Conservation (phyloP, 37 sponge, comb jelly and placozoan genomes). For the Chondrilla cf. caribensis region DNA sequence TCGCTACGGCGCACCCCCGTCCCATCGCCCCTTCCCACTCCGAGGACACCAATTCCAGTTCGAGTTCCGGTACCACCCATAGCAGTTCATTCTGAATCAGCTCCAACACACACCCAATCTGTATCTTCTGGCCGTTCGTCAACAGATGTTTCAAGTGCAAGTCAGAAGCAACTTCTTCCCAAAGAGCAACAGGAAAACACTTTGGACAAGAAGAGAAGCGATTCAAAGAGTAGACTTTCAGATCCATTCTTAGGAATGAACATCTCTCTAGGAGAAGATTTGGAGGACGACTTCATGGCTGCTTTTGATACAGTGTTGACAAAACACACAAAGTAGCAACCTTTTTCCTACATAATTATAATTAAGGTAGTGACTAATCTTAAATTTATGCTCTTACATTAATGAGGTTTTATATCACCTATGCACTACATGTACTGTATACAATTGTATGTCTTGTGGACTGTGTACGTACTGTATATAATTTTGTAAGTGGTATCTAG, state of each 20-base stretch:
- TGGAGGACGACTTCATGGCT: conserved; percentile 20
- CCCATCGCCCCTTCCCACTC: conserved; percentile 3
- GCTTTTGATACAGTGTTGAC: conserved; percentile 14
- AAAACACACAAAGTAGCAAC: background rate
- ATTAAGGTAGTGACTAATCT: background rate
- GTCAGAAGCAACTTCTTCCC: background rate
- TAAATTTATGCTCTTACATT: too few relatives aligned
- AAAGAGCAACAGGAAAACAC: background rate
- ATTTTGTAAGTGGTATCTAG: too few relatives aligned
- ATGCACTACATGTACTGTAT: too few relatives aligned
- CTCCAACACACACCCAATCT: background rate
- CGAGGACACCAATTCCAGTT: conserved; percentile 4
- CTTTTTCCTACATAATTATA: too few relatives aligned
- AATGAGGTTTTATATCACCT: too few relatives aligned
- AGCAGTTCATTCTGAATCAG: conserved; percentile 1
- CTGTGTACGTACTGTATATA: too few relatives aligned
- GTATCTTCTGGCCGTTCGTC: background rate
- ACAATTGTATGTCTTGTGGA: too few relatives aligned
- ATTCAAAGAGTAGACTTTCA: background rate
- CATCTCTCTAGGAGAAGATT: background rate
- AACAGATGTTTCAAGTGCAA: background rate
- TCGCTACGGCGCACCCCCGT: background rate
- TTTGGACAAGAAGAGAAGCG: background rate
- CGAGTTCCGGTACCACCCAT: background rate
- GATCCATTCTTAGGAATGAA: conserved; percentile 4